Conservation (phyloP, 2,797 vertebrate species). For the Nannoperca obscura region DNA sequence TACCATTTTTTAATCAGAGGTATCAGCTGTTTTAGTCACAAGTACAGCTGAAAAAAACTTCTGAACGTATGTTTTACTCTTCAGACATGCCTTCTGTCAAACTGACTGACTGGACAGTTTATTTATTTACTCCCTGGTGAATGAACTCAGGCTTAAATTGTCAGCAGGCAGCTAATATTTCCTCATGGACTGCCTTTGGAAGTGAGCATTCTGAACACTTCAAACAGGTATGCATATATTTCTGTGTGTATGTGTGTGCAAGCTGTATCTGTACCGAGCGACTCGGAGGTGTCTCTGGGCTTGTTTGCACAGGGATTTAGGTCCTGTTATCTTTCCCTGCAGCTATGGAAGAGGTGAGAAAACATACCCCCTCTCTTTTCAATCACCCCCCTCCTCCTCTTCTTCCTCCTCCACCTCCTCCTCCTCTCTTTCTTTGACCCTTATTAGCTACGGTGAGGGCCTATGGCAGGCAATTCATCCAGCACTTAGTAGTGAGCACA, state of each 20-base stretch:
- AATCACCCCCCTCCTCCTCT: slow-evolving; percentile 35
- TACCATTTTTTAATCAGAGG: slow-evolving; percentile 1
- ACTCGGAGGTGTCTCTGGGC: slow-evolving; percentile 68
- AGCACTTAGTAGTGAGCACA: slow-evolving; percentile 68
- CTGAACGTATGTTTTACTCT: slow-evolving; percentile 45
- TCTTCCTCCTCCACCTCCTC: slow-evolving; percentile 23
- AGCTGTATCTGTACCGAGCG: slow-evolving; percentile 15
- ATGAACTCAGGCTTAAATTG: slow-evolving; percentile 69
- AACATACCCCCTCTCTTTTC: slow-evolving; percentile 66
- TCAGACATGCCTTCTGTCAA: slow-evolving; percentile 53
- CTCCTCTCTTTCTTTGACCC: slow-evolving; percentile 75
- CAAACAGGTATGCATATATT: slow-evolving; percentile 44
- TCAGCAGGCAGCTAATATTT: slow-evolving; percentile 73
- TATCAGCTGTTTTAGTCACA: background rate
- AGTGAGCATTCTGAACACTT: slow-evolving; percentile 43
- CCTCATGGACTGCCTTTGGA: slow-evolving; percentile 50
- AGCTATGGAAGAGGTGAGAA: slow-evolving; percentile 78
- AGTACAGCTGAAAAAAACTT: slow-evolving; percentile 3
- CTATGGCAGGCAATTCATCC: slow-evolving; percentile 73
- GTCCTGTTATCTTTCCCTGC: slow-evolving; percentile 79
- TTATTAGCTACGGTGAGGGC: slow-evolving; percentile 72
- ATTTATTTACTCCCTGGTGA: slow-evolving; percentile 73
- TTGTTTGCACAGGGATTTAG: slow-evolving; percentile 82
- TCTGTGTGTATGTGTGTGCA: slow-evolving; percentile 26
- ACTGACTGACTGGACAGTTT: slow-evolving; percentile 65